Evolutionary conservation across 2,888 invertebrate genomes (phyloP).

Genomic region (Notodonta dromedarius): DNA sequence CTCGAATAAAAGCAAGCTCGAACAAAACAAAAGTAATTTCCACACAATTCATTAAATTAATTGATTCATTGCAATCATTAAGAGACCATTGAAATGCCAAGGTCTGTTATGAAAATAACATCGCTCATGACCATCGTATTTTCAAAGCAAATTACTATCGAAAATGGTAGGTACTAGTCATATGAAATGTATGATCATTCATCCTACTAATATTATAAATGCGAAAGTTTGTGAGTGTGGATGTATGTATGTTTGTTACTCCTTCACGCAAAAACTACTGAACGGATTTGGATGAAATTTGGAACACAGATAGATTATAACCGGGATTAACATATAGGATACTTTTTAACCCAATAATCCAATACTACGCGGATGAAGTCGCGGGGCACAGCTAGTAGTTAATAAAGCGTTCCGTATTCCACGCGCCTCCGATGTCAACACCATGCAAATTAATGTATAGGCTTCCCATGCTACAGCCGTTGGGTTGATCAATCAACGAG

Average conservation of each 20-base stretch:
- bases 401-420: constrained; percentile 17
- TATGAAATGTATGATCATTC: constrained; percentile 15
- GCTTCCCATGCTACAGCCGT: constrained; percentile 29
- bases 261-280: too few relatives aligned
- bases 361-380: too few relatives aligned
- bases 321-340: too few relatives aligned
- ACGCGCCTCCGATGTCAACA: constrained; percentile 28
- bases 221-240: too few relatives aligned
- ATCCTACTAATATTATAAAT: too few relatives aligned
- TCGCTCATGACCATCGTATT: not conserved
- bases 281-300: too few relatives aligned
- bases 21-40: not conserved
- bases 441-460: constrained; percentile 43
- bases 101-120: not conserved
- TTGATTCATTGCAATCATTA: constrained; percentile 16
- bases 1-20: too few relatives aligned
- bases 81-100: constrained; percentile 4
- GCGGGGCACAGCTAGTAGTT: too few relatives aligned
- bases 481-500: constrained; percentile 29
- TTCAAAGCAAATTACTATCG: constrained; percentile 3
- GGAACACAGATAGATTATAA: too few relatives aligned
- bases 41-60: not conserved
- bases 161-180: constrained; percentile 2
- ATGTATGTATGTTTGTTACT: too few relatives aligned
- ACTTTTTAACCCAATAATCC: too few relatives aligned